Evolutionary conservation across 2,888 invertebrate species (phyloP).

Genomic region (Lottia scabra): DNA sequence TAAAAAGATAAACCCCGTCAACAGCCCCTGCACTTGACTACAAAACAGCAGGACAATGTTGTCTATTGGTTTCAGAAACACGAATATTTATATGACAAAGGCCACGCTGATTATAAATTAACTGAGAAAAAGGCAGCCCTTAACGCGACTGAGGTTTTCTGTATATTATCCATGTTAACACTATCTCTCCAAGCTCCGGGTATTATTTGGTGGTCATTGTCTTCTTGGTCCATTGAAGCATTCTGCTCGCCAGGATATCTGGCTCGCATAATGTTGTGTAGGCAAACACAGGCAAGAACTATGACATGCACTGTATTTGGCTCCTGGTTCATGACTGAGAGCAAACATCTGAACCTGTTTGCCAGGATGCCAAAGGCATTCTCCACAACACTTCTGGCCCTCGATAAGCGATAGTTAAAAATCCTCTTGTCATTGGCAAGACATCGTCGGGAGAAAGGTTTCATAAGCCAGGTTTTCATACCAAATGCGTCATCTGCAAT

Average conservation of each 20-base stretch:
- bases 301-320: background rate
- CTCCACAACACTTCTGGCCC: no score
- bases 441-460: constrained; percentile 25
- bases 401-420: constrained; percentile 20
- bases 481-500: constrained; percentile 34
- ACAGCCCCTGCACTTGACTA: no score
- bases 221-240: background rate
- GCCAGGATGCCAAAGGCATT: constrained; percentile 14
- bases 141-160: constrained; percentile 15
- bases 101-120: constrained; percentile 24
- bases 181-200: constrained; percentile 7
- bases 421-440: constrained; percentile 19
- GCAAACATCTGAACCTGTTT: constrained; percentile 12
- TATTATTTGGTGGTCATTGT: background rate
- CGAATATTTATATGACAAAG: constrained; percentile 22
- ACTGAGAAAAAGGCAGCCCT: constrained; percentile 25
- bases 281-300: background rate
- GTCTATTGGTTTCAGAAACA: constrained; percentile 12
- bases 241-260: background rate
- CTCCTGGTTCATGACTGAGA: constrained; percentile 7
- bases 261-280: background rate
- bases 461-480: constrained; percentile 33
- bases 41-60: background rate
- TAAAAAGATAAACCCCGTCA: no score
- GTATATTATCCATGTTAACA: no score